phyloP scores from a whole-genome alignment of 1,140 invertebrate genomes.

The Zaprionus tsacasi region DNA sequence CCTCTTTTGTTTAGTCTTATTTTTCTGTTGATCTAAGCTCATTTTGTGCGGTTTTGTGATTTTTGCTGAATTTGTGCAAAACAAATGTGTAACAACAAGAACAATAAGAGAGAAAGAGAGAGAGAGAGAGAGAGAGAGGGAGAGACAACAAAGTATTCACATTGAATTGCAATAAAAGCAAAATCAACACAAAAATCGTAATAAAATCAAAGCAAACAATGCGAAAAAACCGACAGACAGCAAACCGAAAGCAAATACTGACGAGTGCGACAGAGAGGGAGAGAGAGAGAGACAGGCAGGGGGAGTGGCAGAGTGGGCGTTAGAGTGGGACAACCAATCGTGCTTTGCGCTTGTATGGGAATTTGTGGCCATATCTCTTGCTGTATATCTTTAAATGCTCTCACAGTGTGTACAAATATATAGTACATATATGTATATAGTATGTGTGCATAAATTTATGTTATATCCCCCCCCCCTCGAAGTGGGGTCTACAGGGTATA shows the following conservation, averaged over 20 bases:
- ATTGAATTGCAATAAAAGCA: constrained; percentile 80
- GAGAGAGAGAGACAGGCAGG: background rate
- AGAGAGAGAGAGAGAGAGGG: constrained; percentile 1
- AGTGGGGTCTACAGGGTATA: too few species aligned
- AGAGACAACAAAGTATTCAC: constrained; percentile 33
- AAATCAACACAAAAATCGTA: constrained; percentile 81
- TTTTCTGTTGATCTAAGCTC: constrained; percentile 76
- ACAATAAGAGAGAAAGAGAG: constrained; percentile 7
- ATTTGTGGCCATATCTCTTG: constrained; percentile 31
- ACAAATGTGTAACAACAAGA: constrained; percentile 41
- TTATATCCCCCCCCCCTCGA: constrained; percentile 18
- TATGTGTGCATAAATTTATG: constrained; percentile 24
- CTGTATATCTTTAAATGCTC: constrained; percentile 37
- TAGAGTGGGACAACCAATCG: background rate
- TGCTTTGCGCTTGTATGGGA: constrained; percentile 17
- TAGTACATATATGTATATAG: background rate
- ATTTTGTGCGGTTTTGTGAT: constrained; percentile 75
- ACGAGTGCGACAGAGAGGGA: constrained; percentile 18
- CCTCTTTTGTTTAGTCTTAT: constrained; percentile 31
- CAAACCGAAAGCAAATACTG: constrained; percentile 39
- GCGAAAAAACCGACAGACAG: constrained; percentile 43
- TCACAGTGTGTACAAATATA: background rate
- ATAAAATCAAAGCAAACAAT: constrained; percentile 81
- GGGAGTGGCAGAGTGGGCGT: background rate
- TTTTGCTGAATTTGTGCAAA: constrained; percentile 63